These are phyloP conservation scores for Ciconia maguari DNA, from an alignment of 2,113 vertebrate genomes.

Conservation along the genomic window DNA sequence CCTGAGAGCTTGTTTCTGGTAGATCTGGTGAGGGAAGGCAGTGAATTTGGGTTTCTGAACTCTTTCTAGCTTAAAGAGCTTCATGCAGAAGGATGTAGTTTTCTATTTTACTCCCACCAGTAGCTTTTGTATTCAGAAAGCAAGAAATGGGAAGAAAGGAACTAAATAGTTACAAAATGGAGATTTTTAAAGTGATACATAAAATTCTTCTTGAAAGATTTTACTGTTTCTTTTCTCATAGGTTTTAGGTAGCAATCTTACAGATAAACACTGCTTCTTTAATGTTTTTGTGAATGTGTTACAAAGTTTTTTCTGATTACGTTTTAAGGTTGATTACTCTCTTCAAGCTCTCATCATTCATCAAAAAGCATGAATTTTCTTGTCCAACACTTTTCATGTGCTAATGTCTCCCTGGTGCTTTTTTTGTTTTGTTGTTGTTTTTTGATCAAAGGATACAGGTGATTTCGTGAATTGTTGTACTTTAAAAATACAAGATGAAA, in stretches of 20 bases:
- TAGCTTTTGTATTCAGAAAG: not conserved
- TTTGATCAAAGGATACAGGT: not conserved
- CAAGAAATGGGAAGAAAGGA: not conserved
- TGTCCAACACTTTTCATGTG: not conserved
- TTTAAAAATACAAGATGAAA: not conserved
- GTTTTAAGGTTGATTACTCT: not conserved
- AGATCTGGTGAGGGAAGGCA: not conserved
- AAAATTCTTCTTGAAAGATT: not conserved
- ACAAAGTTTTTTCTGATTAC: not conserved
- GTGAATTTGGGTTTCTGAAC: not conserved
- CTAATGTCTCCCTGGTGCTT: not conserved
- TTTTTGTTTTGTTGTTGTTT: not conserved
- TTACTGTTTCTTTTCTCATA: not conserved
- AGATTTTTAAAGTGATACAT: not conserved
- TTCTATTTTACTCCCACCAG: not conserved
- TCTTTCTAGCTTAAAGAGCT: not conserved
- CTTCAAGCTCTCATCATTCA: not conserved
- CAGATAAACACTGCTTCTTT: not conserved
- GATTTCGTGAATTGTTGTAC: not conserved
- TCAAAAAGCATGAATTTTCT: not conserved
- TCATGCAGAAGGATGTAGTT: not conserved
- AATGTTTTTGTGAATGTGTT: not conserved
- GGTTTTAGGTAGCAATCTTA: not conserved
- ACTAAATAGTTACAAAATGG: not conserved
- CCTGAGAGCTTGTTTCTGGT: not conserved